These are phyloP conservation scores for Aethina tumida DNA, from an alignment of 1,140 invertebrate genomes.

Conservation along the genomic window DNA sequence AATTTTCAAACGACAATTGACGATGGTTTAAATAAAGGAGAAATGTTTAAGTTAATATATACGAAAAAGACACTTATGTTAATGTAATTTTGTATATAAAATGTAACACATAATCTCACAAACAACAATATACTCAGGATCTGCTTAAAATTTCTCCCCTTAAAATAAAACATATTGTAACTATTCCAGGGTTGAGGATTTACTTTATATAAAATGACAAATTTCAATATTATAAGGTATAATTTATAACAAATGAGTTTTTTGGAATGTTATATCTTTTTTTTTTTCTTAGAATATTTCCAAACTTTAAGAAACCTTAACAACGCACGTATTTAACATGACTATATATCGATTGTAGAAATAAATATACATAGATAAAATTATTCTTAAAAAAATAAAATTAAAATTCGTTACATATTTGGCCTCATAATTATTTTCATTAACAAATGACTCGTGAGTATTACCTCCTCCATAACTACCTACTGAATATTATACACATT, in stretches of 20 bases:
- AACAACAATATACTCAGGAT: too few relatives aligned
- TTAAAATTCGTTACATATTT: conserved; percentile 10
- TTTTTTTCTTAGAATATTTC: conserved; percentile 9
- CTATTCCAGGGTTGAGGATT: not conserved
- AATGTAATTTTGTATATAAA: too few relatives aligned
- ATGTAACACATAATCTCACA: too few relatives aligned
- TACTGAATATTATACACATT: conserved; percentile 10
- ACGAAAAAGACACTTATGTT: too few relatives aligned
- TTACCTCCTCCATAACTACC: conserved; percentile 10
- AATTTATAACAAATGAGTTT: too few relatives aligned
- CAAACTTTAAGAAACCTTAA: conserved; percentile 4
- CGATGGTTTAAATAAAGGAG: too few relatives aligned
- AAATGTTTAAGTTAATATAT: too few relatives aligned
- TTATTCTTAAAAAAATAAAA: conserved; percentile 10
- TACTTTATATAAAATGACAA: conserved; percentile 1
- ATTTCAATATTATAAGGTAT: conserved; percentile 3
- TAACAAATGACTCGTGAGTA: conserved; percentile 12
- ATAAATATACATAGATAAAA: conserved; percentile 13
- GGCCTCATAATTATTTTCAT: conserved; percentile 7
- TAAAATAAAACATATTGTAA: not conserved
- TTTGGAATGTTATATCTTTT: conserved; percentile 10
- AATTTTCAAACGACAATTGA: too few relatives aligned
- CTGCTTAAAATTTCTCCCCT: conserved; percentile 3
- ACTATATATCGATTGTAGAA: conserved; percentile 4
- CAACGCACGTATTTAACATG: conserved; percentile 1